A percentile compares a stretch with the other conserved stretches of the same genome.
Evolutionary conservation across 2,797 vertebrate species (phyloP).

Genomic region (Apogon talboti): DNA sequence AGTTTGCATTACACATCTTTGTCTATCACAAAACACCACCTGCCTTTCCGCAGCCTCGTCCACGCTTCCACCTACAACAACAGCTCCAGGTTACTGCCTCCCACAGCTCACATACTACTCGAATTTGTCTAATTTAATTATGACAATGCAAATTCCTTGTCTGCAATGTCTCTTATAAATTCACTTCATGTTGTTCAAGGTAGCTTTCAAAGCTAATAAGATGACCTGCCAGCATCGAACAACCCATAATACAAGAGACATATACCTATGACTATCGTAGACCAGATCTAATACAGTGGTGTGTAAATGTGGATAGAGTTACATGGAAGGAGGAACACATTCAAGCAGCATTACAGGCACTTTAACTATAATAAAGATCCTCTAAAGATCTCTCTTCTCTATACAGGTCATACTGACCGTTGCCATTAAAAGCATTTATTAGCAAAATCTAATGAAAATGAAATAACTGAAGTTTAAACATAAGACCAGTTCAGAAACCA

Average conservation of each 20-base stretch:
- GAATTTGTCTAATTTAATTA: neutral
- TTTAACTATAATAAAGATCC: constrained; percentile 10
- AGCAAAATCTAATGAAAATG: too few relatives aligned
- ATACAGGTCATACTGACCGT: too few relatives aligned
- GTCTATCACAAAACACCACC: too few relatives aligned
- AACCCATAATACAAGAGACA: neutral
- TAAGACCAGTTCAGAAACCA: too few relatives aligned
- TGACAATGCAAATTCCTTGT: neutral
- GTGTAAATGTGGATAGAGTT: constrained; percentile 19
- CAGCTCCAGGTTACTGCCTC: too few relatives aligned
- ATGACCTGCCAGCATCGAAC: neutral
- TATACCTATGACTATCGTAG: neutral
- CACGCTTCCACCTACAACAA: too few relatives aligned
- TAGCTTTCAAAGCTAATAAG: neutral
- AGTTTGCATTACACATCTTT: neutral
- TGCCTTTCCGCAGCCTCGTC: neutral
- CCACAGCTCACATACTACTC: too few relatives aligned
- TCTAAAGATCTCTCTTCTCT: too few relatives aligned
- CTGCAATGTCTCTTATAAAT: neutral
- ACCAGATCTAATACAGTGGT: constrained; percentile 10
- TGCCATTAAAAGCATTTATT: too few relatives aligned
- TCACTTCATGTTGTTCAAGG: neutral
- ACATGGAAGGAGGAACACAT: constrained; percentile 13
- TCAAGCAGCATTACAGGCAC: constrained; percentile 4
- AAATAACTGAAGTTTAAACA: too few relatives aligned